Percentiles rank a stretch among this genome's conserved stretches.
phyloP scores from a whole-genome alignment of 2,888 invertebrate species.

The Perdita meconis region DNA sequence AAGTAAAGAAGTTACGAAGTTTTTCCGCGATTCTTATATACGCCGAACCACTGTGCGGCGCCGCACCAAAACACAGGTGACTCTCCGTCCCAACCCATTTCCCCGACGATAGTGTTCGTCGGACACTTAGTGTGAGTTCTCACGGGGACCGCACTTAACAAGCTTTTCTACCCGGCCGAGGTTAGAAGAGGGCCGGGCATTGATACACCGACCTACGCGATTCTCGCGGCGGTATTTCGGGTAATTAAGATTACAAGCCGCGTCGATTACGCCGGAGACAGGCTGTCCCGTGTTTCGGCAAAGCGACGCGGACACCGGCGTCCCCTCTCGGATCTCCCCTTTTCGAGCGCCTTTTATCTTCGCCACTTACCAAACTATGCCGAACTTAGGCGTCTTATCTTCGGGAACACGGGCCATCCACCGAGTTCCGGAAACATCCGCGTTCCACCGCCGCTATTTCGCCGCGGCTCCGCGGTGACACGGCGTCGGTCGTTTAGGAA shows the following conservation, averaged over 20 bases:
- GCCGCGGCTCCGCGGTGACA: slow-evolving; percentile 19
- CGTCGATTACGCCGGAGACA: slow-evolving; percentile 57
- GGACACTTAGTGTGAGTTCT: slow-evolving; percentile 26
- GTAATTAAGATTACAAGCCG: slow-evolving; percentile 73
- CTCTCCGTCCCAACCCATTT: background rate
- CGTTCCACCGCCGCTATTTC: slow-evolving; percentile 47
- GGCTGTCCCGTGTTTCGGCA: slow-evolving; percentile 60
- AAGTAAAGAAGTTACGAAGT: too few relatives aligned
- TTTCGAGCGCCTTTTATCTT: slow-evolving; percentile 63
- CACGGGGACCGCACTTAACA: slow-evolving; percentile 45
- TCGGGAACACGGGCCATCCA: slow-evolving; percentile 56
- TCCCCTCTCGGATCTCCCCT: too few relatives aligned
- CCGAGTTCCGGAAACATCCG: slow-evolving; percentile 67
- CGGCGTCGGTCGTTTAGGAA: slow-evolving; percentile 60
- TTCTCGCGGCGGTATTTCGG: slow-evolving; percentile 62
- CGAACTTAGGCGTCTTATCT: slow-evolving; percentile 70
- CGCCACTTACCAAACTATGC: slow-evolving; percentile 73
- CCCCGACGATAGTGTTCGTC: slow-evolving; percentile 20
- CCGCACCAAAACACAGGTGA: slow-evolving; percentile 15
- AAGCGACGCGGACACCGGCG: slow-evolving; percentile 29
- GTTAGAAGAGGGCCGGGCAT: slow-evolving; percentile 13
- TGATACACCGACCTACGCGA: slow-evolving; percentile 50
- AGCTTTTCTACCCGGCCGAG: slow-evolving; percentile 15
- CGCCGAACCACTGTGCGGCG: too few relatives aligned
- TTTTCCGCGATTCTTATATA: too few relatives aligned